Conservation (phyloP, 1,140 invertebrate genomes). For the Orchestia grillus region DNA sequence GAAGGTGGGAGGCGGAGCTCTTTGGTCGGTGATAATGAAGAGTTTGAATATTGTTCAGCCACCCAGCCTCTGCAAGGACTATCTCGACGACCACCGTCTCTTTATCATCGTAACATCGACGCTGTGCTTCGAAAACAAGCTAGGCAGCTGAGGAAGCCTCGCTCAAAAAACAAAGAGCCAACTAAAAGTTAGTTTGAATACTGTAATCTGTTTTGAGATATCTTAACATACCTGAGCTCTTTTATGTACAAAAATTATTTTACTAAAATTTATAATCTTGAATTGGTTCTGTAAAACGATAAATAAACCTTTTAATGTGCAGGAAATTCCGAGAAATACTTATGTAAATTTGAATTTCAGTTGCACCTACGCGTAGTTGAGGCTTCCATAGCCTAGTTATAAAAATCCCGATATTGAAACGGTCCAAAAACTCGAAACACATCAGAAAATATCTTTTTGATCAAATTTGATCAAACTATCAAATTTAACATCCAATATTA, state of each 20-base stretch:
- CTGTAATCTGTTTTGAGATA: neutral
- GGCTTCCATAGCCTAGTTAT: neutral
- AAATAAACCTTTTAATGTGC: neutral
- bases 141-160: conserved; percentile 16
- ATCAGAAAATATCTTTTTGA: too few relatives aligned
- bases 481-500: neutral
- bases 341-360: neutral
- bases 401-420: neutral
- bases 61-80: neutral
- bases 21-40: conserved; percentile 7
- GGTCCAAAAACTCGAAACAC: neutral
- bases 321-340: neutral
- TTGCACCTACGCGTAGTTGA: neutral
- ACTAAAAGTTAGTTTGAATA: conserved; percentile 3
- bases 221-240: neutral
- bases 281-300: neutral
- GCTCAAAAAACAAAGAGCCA: neutral
- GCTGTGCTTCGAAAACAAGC: conserved; percentile 28
- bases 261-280: neutral
- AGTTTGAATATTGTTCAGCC: conserved; percentile 27
- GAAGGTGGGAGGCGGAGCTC: neutral
- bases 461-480: neutral
- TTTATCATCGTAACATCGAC: conserved; percentile 39
- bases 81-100: neutral
- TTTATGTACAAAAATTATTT: neutral